Conservation (phyloP, 2,888 invertebrate genomes). For the Agrilus cyanescens region DNA sequence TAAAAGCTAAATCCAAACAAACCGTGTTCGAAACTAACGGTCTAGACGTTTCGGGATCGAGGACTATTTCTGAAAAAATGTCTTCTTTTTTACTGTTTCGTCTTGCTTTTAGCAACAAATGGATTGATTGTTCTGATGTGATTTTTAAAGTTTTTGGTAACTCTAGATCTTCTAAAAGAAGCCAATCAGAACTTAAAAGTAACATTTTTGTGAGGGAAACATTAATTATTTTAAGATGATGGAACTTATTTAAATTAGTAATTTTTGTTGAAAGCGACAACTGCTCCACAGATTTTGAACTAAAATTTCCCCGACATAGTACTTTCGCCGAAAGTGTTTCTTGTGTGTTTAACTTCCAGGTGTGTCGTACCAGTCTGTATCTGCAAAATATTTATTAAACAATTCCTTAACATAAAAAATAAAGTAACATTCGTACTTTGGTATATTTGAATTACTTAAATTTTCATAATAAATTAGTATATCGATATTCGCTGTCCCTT, state of each 20-base stretch:
- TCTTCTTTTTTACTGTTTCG: slow-evolving; percentile 22
- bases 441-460: slow-evolving; percentile 25
- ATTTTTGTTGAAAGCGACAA: slow-evolving; percentile 56
- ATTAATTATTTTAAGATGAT: slow-evolving; percentile 44
- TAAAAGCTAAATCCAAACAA: slow-evolving; percentile 36
- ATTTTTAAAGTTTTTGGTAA: slow-evolving; percentile 33
- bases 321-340: slow-evolving; percentile 47
- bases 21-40: slow-evolving; percentile 27
- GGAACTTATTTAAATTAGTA: slow-evolving; percentile 55
- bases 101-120: slow-evolving; percentile 39
- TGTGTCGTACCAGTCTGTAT: slow-evolving; percentile 51
- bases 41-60: slow-evolving; percentile 21
- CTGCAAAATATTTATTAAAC: slow-evolving; percentile 23
- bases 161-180: slow-evolving; percentile 30
- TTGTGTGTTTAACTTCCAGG: slow-evolving; percentile 49
- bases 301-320: slow-evolving; percentile 36
- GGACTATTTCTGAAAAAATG: slow-evolving; percentile 31
- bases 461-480: slow-evolving; percentile 65
- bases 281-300: slow-evolving; percentile 37
- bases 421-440: slow-evolving; percentile 24
- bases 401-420: not conserved
- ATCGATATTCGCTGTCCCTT: slow-evolving; percentile 51
- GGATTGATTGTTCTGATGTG: slow-evolving; percentile 41
- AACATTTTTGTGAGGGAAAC: slow-evolving; percentile 48
- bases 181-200: slow-evolving; percentile 51